Conservation (phyloP, 2,797 vertebrate genomes). For the Sternotherus odoratus region DNA sequence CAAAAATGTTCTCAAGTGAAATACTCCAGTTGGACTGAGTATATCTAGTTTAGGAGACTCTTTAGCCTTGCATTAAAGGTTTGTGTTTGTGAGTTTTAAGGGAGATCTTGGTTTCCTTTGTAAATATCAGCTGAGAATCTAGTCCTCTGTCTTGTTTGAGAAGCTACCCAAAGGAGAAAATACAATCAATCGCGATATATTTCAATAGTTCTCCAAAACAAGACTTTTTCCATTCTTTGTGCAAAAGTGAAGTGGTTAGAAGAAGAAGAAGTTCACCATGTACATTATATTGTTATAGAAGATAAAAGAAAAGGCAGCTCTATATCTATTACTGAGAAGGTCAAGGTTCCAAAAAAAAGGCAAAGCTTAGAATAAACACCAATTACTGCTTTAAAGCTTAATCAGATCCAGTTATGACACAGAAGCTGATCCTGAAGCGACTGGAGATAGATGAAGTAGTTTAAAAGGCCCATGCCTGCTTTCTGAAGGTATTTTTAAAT, state of each 20-base stretch:
- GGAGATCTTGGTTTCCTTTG: background rate
- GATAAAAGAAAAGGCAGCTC: background rate
- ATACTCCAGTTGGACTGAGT: background rate
- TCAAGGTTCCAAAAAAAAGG: background rate
- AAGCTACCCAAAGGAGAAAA: background rate
- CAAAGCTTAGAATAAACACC: background rate
- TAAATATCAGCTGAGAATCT: background rate
- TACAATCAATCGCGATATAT: background rate
- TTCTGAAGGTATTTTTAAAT: background rate
- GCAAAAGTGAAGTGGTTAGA: background rate
- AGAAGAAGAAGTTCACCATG: background rate
- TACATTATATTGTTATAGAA: conserved; percentile 1
- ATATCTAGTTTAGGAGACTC: background rate
- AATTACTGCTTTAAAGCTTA: background rate
- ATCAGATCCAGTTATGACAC: background rate
- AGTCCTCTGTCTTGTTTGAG: background rate
- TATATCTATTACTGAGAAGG: background rate
- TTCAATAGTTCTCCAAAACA: background rate
- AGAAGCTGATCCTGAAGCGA: background rate
- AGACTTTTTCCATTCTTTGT: background rate
- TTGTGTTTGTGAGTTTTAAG: background rate
- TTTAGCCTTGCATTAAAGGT: background rate
- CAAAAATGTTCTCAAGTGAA: rapidly evolving
- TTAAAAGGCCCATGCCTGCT: background rate
- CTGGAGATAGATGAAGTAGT: background rate